Evolutionary conservation across 2,113 vertebrate genomes (phyloP), one percentile per base, ranked within the genome.

Genomic region (Thermophis baileyi): DNA sequence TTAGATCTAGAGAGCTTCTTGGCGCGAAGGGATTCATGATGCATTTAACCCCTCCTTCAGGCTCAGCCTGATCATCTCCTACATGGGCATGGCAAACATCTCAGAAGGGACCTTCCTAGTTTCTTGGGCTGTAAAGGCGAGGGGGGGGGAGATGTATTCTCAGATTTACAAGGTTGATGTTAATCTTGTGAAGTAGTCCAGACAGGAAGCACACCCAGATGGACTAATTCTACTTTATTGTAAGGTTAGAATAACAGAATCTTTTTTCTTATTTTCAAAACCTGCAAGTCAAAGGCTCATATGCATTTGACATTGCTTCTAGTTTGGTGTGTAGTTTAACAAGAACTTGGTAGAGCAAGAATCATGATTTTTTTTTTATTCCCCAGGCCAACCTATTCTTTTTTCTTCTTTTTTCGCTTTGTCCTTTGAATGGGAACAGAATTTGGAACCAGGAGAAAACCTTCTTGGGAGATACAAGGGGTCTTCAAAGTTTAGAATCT

Each of bases 341-440:
- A 94, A 16, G 90, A 93, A 69, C 91, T 92, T 92, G 96, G 90
- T 94, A 90, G 86, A 96, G 88, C 95, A 27, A 94, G 81, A 90
- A 91, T 88, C 92, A 90, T 94, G 89, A 49, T 88, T 95, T 94
- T 94, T 92, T 93, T 94, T 92, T 94, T 94, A 94, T 95, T 94
- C 49, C 12, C 95, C 35, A 81, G 35, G n/a, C 18, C 2, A 40
- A 40, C 35, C n/a, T 40, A 40, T 35, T 35, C n/a, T 35, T 40
- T 74, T 35, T 18, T 96, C 91, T 91, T 94, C 53, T 93, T 96
- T 96, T 94, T 89, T 91, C 2, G 1, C 30, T 95, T 86, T 74
- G 24, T 92, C 91, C 87, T 91, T 93, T 47, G 55, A 49, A 25
- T 54, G 91, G 91, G 93, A 94, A 40, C 55, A 86, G 91, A 51